Evolutionary conservation across 2,113 vertebrate genomes (phyloP), one percentile per base, ranked within the genome.

Genomic region (Meles meles): DNA sequence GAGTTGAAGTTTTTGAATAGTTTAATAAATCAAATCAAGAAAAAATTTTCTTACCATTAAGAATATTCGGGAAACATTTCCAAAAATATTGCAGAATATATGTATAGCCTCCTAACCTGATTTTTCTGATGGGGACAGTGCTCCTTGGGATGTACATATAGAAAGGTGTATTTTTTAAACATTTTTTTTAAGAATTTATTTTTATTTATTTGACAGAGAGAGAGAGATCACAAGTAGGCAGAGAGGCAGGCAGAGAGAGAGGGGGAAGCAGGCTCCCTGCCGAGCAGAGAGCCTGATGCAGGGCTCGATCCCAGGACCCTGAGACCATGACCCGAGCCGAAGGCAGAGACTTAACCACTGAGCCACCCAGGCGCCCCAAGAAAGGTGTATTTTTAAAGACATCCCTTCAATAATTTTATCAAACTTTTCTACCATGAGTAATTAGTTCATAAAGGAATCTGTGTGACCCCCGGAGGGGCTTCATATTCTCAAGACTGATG

Each of bases 11-110:
- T 79, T 81, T 80, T 94, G 3, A 95, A 69, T 59, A 94, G 42
- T 90, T 96, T 20, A 92, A 90, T 77, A 81, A 89, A 89, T 83
- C 67, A 87, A 86, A 89, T 87, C 67, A 87, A 87, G 21, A 95
- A 47, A 79, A 29, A 27, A 96, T 69, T 94, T 91, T 87, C 42
- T 90, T 88, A 76, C 20, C 55, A 59, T 86, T 39, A 61, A 81
- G 37, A 89, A 95, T 55, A 65, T 52, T 89, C 47, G 34, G 85
- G 29, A 49, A 83, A 44, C 10, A 59, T 57, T 97, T 34, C 77
- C 67, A 77, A 94, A 88, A 88, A 67, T 72, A 79, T 29, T 57
- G 1, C 47, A 69, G 39, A 83, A 74, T 76, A 31, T 59, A 20
- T 57, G 23, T n/a, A 25, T 67, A 92, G 79, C 11, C 57, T 44